Evolutionary conservation across 2,113 vertebrate genomes (phyloP).

Genomic region (Mugil cephalus): DNA sequence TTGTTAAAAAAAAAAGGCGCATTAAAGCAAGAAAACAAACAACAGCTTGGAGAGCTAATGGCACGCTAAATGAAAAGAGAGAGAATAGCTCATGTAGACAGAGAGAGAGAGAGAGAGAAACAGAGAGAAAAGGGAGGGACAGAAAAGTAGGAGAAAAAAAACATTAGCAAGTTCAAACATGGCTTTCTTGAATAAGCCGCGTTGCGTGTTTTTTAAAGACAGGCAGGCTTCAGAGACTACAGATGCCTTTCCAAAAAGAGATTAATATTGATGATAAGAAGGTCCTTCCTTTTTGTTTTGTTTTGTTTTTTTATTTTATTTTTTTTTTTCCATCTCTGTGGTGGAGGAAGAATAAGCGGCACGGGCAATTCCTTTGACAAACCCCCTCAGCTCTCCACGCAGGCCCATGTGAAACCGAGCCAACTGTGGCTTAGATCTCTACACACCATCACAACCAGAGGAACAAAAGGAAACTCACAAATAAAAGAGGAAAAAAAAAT

Average conservation of each 20-base stretch:
- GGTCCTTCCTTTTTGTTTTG: slow-evolving; percentile 65
- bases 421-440: slow-evolving; percentile 77
- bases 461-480: slow-evolving; percentile 68
- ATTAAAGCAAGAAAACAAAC: slow-evolving; percentile 78
- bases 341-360: slow-evolving; percentile 65
- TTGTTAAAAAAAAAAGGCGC: slow-evolving; percentile 67
- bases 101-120: slow-evolving; percentile 33
- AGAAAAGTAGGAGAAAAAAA: slow-evolving; percentile 44
- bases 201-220: slow-evolving; percentile 51
- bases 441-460: slow-evolving; percentile 69
- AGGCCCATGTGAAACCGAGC: slow-evolving; percentile 75
- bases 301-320: slow-evolving; percentile 20
- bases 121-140: slow-evolving; percentile 7
- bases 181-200: slow-evolving; percentile 66
- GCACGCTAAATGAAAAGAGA: slow-evolving; percentile 70
- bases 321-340: slow-evolving; percentile 50
- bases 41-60: slow-evolving; percentile 81
- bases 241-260: slow-evolving; percentile 75
- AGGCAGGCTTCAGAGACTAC: slow-evolving; percentile 61
- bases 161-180: slow-evolving; percentile 77
- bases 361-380: slow-evolving; percentile 74
- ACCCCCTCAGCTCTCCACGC: slow-evolving; percentile 60
- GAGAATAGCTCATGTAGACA: slow-evolving; percentile 50
- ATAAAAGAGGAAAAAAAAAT: not conserved
- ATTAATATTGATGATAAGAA: slow-evolving; percentile 79